Conservation (phyloP, 2,888 invertebrate genomes). For the Arenicola marina region DNA sequence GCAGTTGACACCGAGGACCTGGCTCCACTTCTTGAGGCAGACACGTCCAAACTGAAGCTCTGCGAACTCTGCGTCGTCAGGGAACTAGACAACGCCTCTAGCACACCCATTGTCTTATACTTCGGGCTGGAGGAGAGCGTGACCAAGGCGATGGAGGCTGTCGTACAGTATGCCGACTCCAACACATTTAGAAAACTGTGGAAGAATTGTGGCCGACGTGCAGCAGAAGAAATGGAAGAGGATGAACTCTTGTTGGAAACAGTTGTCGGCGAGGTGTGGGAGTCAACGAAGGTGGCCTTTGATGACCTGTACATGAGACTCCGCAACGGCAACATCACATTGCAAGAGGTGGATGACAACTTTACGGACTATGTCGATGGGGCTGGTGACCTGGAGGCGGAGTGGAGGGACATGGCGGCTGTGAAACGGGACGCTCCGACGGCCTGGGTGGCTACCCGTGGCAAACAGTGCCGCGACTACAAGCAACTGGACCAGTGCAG, state of each 20-base stretch:
- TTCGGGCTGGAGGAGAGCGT: not conserved
- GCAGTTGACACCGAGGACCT: too few species aligned
- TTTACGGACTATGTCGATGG: not conserved
- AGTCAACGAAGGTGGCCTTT: not conserved
- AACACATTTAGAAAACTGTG: constrained; percentile 1
- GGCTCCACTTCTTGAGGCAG: too few species aligned
- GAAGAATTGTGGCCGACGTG: not conserved
- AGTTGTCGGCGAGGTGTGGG: not conserved
- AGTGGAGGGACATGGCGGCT: not conserved
- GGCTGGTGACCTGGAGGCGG: constrained; percentile 1
- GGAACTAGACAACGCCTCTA: too few species aligned
- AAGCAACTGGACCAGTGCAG: constrained; percentile 13
- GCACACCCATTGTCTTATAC: not conserved
- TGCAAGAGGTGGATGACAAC: not conserved
- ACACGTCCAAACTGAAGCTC: too few species aligned
- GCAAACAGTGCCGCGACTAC: constrained; percentile 18
- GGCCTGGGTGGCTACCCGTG: not conserved
- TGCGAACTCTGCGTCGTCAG: too few species aligned
- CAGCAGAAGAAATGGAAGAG: not conserved
- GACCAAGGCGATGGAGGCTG: not conserved
- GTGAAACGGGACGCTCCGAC: not conserved
- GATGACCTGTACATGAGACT: not conserved
- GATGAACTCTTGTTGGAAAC: not conserved
- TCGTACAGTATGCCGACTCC: not conserved
- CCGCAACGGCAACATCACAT: constrained; percentile 3